Conservation (phyloP, 2,888 invertebrate species). For the Pandemis heparana region DNA sequence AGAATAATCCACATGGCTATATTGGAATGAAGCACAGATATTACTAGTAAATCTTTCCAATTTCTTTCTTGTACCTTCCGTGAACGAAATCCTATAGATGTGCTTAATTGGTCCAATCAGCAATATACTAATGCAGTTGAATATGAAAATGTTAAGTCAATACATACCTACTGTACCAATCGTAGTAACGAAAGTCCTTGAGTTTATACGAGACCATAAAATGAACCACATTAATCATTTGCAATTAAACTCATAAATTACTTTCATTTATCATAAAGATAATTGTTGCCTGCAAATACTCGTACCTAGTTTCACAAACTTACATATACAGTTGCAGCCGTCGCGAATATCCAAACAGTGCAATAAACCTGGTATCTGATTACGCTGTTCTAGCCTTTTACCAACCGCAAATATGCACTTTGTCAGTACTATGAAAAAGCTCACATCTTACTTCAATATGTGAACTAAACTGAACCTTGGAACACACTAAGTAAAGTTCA, state of each 20-base stretch:
- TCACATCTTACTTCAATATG: too few relatives aligned
- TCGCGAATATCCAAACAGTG: not conserved
- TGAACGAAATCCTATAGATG: too few relatives aligned
- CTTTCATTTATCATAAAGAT: conserved; percentile 25
- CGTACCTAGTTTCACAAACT: conserved; percentile 4
- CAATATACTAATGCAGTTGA: too few relatives aligned
- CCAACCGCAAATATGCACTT: not conserved
- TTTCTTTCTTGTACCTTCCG: too few relatives aligned
- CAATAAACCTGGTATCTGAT: not conserved
- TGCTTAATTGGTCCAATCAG: too few relatives aligned
- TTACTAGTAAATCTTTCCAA: too few relatives aligned
- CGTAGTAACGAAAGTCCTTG: not conserved
- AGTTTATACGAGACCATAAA: not conserved
- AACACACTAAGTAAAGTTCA: too few relatives aligned
- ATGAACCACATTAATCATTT: conserved; percentile 1
- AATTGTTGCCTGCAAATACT: conserved; percentile 21
- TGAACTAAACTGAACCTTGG: too few relatives aligned
- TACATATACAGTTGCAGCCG: not conserved
- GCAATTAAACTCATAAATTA: conserved; percentile 22
- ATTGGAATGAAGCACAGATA: too few relatives aligned
- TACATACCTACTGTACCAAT: not conserved
- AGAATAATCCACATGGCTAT: too few relatives aligned
- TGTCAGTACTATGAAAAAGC: too few relatives aligned
- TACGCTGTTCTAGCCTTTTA: not conserved
- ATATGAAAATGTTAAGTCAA: not conserved